These are phyloP conservation scores for Diacarnus erythraeanus DNA, from an alignment of 37 sponge, comb jelly and placozoan genomes.

Conservation along the genomic window DNA sequence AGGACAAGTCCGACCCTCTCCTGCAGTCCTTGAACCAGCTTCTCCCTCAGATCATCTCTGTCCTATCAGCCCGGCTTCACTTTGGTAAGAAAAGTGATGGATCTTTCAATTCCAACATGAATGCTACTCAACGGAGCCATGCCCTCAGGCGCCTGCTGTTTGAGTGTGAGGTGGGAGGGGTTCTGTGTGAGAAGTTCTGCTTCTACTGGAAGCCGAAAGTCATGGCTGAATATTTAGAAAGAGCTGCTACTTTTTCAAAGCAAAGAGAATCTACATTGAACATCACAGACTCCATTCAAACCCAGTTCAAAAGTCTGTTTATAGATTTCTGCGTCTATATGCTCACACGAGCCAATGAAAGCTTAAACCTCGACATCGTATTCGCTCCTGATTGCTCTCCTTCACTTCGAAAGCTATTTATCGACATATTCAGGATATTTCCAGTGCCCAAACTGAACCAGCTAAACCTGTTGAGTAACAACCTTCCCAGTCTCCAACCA, in stretches of 20 bases:
- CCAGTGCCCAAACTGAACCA: slow-evolving; percentile 55
- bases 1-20: slow-evolving; percentile 17
- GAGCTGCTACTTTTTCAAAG: slow-evolving; percentile 59
- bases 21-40: slow-evolving; percentile 16
- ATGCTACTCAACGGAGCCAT: slow-evolving; percentile 24
- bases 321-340: slow-evolving; percentile 76
- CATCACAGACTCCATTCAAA: slow-evolving; percentile 73
- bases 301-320: slow-evolving; percentile 60
- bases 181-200: slow-evolving; percentile 64
- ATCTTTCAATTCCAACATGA: slow-evolving; percentile 52
- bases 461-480: slow-evolving; percentile 31
- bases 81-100: slow-evolving; percentile 28
- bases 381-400: slow-evolving; percentile 20
- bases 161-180: slow-evolving; percentile 51
- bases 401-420: slow-evolving; percentile 49
- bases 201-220: slow-evolving; percentile 71
- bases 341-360: slow-evolving; percentile 69
- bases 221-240: slow-evolving; percentile 69
- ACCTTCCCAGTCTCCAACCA: slow-evolving; percentile 18
- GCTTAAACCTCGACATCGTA: slow-evolving; percentile 62
- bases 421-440: slow-evolving; percentile 46
- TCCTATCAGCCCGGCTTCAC: slow-evolving; percentile 32
- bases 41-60: slow-evolving; percentile 40
- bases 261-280: slow-evolving; percentile 68
- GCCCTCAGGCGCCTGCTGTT: slow-evolving; percentile 40